phyloP scores from a whole-genome alignment of 2,888 invertebrate genomes.

The Morpho helenor region DNA sequence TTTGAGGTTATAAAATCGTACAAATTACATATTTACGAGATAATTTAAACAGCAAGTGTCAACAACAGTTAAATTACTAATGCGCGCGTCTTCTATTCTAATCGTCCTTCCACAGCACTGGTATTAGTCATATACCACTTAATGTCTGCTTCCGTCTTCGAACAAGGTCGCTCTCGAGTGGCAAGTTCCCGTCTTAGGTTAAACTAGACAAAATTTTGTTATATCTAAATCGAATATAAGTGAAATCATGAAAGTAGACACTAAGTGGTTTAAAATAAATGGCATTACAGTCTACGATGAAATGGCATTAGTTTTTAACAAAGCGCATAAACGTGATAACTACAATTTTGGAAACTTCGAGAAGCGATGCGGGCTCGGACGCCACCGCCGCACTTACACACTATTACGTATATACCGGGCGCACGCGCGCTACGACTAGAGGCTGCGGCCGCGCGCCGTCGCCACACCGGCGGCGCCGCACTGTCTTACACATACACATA shows the following conservation, averaged over 20 bases:
- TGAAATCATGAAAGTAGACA: constrained; percentile 3
- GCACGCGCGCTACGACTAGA: constrained; percentile 62
- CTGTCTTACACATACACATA: constrained; percentile 2
- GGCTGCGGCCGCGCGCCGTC: constrained; percentile 45
- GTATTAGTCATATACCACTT: constrained; percentile 27
- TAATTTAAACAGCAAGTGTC: constrained; percentile 9
- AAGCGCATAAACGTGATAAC: constrained; percentile 10
- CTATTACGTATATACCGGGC: constrained; percentile 71
- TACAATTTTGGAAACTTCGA: constrained; percentile 22
- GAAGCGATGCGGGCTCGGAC: constrained; percentile 36
- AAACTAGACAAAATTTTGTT: background rate
- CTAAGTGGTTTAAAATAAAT: background rate
- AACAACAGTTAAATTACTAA: constrained; percentile 8
- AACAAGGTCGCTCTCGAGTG: constrained; percentile 20
- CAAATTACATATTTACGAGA: constrained; percentile 9
- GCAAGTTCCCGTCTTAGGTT: constrained; percentile 3
- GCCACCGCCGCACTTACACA: constrained; percentile 44
- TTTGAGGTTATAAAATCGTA: background rate
- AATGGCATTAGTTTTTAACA: constrained; percentile 12
- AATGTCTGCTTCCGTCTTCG: constrained; percentile 26
- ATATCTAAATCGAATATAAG: background rate
- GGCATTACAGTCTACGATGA: constrained; percentile 4
- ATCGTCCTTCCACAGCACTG: constrained; percentile 10
- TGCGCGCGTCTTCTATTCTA: constrained; percentile 16
- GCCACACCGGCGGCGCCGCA: background rate